Evolutionary conservation across 1,140 invertebrate genomes (phyloP).

Genomic region (Neodiprion pinetum): DNA sequence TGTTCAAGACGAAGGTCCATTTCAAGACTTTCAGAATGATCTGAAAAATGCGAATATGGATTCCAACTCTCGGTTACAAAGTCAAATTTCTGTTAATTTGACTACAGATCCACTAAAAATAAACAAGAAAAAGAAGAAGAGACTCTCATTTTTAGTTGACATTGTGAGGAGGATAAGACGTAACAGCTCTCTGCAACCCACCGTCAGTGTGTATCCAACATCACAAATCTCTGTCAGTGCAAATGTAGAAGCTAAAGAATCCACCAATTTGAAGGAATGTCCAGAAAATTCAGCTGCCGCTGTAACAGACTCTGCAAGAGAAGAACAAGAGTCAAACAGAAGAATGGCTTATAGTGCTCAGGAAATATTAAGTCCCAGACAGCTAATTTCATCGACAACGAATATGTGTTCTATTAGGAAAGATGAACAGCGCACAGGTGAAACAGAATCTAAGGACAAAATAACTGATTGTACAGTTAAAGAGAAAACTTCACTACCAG

Average conservation of each 20-base stretch:
- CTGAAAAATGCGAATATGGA: not conserved
- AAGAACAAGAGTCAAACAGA: slow-evolving; percentile 2
- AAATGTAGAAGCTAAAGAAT: not conserved
- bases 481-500: not conserved
- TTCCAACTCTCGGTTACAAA: not conserved
- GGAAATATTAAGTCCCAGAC: slow-evolving; percentile 25
- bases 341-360: slow-evolving; percentile 14
- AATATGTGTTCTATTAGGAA: slow-evolving; percentile 21
- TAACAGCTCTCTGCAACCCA: not conserved
- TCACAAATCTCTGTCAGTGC: not conserved
- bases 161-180: not conserved
- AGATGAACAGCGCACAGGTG: not conserved
- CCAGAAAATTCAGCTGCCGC: not conserved
- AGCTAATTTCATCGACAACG: slow-evolving; percentile 21
- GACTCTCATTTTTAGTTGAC: not conserved
- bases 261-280: not conserved
- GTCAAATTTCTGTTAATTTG: not conserved
- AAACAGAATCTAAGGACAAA: not conserved
- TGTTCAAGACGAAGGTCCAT: not conserved
- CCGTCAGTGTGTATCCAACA: not conserved
- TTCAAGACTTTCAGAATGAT: not conserved
- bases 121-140: not conserved
- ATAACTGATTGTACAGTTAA: not conserved
- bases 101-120: not conserved
- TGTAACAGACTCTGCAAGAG: not conserved